These are phyloP conservation scores for Takifugu bimaculatus DNA, from an alignment of 2,113 vertebrate genomes.

Conservation along the genomic window DNA sequence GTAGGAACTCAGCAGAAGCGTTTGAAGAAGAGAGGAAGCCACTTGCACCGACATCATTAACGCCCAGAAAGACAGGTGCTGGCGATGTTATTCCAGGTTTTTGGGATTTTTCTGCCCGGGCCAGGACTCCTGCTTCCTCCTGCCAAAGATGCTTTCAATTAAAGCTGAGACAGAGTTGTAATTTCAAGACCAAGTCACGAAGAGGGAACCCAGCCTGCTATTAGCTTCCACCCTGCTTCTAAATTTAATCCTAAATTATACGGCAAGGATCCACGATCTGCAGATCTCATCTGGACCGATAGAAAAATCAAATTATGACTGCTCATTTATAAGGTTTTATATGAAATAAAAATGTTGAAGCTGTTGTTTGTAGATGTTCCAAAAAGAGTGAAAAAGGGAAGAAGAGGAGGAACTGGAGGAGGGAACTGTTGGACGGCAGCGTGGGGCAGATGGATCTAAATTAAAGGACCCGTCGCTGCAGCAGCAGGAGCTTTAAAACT, in stretches of 20 bases:
- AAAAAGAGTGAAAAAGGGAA: background rate
- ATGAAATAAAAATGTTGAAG: background rate
- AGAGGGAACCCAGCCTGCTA: constrained; percentile 23
- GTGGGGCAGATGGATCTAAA: constrained; percentile 1
- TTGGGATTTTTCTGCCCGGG: constrained; percentile 31
- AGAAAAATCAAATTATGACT: constrained; percentile 2
- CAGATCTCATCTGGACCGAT: constrained; percentile 1
- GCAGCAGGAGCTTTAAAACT: constrained; percentile 20
- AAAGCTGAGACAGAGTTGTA: constrained; percentile 38
- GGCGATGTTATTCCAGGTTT: constrained; percentile 61
- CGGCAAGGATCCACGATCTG: constrained; percentile 6
- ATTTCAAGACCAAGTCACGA: constrained; percentile 36
- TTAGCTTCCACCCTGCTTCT: constrained; percentile 12
- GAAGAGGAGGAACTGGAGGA: background rate
- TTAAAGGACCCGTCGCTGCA: constrained; percentile 12
- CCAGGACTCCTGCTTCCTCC: constrained; percentile 39
- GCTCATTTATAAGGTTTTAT: background rate
- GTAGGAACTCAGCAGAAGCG: constrained; percentile 59
- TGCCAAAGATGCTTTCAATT: constrained; percentile 48
- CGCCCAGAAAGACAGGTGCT: constrained; percentile 61
- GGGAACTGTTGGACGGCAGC: background rate
- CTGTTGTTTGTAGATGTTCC: background rate
- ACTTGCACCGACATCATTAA: constrained; percentile 60
- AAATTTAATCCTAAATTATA: constrained; percentile 21
- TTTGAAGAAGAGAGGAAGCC: constrained; percentile 52